Evolutionary conservation across 2,113 vertebrate species (phyloP).

Genomic region (Sebastes schlegelii): DNA sequence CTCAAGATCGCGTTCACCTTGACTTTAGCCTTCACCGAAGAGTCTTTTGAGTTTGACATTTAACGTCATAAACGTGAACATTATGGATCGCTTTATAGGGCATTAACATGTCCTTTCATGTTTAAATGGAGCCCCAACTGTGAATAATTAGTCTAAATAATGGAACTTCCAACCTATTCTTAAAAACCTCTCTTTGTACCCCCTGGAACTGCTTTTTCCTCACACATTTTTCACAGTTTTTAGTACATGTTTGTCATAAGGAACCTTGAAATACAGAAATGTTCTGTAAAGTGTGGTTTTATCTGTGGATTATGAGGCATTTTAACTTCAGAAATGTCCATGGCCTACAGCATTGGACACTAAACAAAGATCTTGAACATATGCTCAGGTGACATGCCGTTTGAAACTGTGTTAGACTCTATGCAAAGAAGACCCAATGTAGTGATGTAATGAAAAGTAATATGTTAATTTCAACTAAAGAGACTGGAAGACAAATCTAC

Average conservation of each 20-base stretch:
- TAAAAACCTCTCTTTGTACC: background rate
- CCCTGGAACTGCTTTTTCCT: background rate
- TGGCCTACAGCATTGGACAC: background rate
- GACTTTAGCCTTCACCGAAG: constrained; percentile 5
- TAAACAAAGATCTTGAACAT: background rate
- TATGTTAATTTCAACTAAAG: constrained; percentile 52
- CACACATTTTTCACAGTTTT: background rate
- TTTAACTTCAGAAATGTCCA: background rate
- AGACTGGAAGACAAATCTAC: constrained; percentile 38
- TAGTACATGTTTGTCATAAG: background rate
- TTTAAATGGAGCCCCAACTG: background rate
- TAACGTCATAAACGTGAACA: constrained; percentile 2
- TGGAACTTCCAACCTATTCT: background rate
- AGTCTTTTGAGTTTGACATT: constrained; percentile 30
- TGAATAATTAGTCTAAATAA: background rate
- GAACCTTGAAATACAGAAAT: background rate
- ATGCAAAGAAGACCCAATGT: constrained; percentile 2
- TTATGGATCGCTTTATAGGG: constrained; percentile 6
- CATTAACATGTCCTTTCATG: background rate
- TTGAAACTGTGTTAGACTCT: background rate
- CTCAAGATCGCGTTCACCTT: constrained; percentile 36
- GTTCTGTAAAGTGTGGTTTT: background rate
- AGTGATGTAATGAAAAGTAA: constrained; percentile 63
- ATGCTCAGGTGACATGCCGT: background rate
- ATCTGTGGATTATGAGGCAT: background rate